These are phyloP conservation scores for Octodonta nipae DNA, from an alignment of 2,888 invertebrate genomes.

Conservation along the genomic window DNA sequence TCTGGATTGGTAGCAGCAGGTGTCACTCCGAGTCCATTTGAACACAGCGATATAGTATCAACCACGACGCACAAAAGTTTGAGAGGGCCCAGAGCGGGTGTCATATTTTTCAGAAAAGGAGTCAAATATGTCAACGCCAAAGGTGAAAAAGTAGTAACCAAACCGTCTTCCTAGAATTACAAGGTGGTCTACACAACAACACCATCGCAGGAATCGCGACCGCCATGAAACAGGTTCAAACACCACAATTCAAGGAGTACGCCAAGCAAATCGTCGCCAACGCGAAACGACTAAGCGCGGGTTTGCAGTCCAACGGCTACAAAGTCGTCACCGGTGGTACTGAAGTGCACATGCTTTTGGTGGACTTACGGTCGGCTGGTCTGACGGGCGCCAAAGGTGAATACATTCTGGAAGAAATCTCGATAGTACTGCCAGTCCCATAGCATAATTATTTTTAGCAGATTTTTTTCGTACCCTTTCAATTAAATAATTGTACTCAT, in stretches of 20 bases:
- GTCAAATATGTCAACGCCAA: conserved; percentile 63
- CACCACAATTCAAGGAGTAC: conserved; percentile 70
- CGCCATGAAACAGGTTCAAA: conserved; percentile 76
- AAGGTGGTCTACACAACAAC: conserved; percentile 95
- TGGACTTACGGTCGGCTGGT: conserved; percentile 66
- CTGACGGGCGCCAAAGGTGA: conserved; percentile 80
- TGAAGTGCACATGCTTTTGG: conserved; percentile 80
- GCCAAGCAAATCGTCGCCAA: conserved; percentile 76
- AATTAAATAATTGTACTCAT: no score
- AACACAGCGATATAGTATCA: conserved; percentile 80
- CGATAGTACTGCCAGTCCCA: no score
- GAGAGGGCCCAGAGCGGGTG: conserved; percentile 72
- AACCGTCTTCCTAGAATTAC: no score
- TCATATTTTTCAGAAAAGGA: conserved; percentile 89
- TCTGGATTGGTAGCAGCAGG: conserved; percentile 84
- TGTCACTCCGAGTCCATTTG: conserved; percentile 79
- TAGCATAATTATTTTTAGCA: no score
- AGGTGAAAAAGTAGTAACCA: conserved; percentile 69
- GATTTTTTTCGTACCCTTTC: no score
- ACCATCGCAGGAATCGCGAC: conserved; percentile 93
- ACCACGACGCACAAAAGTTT: conserved; percentile 94
- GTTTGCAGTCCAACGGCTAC: conserved; percentile 60
- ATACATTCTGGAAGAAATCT: conserved; percentile 73
- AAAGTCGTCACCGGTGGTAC: conserved; percentile 77
- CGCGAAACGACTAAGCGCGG: conserved; percentile 59